Evolutionary conservation across 2,888 invertebrate genomes (phyloP), one percentile per base, ranked within the genome.

Genomic region (Melieria omissa): DNA sequence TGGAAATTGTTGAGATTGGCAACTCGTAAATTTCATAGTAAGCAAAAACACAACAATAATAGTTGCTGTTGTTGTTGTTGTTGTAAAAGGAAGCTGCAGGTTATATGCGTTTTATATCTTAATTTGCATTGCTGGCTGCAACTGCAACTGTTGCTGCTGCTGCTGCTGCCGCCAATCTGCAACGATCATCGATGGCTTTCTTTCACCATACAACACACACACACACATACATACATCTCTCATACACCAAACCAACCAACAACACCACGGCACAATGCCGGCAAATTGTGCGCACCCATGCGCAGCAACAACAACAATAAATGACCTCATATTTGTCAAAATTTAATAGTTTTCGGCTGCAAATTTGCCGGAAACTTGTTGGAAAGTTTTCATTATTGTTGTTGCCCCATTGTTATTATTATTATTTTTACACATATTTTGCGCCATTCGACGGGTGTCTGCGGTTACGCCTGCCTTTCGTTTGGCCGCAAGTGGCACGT

Each of bases 301-400:
- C 58, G 66, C 54, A 76, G 62, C 74, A 74, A 72, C 55, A 57
- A 58, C 52, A 71, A 71, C 76, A 78, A 79, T 75, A 81, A 83
- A 81, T 83, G 80, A 76, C 69, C 73, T 74, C 77, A 78, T 78
- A 84, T 84, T 85, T 85, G 84, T 84, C 81, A 83, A 76, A 76
- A 68, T 71, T 76, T 70, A 76, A 72, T 74, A 70, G 72, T 67
- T 69, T 71, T 69, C 62, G 62, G 52, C 70, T 71, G 70, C 70
- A 57, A 71, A 65, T 71, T 71, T 71, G 65, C 70, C 70, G 65
- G 70, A 65, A 65, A 71, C 70, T 60, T 60, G 60, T 65, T 65
- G 64, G 64, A 70, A 70, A 64, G 64, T 70, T 70, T 70, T 64
- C 64, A 64, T 63, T 58, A 64, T 63, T 62, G 12, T 12, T 42